Evolutionary conservation across 2,797 vertebrate species (phyloP), one percentile per base, ranked within the genome.

Genomic region (Naso thynnoides): DNA sequence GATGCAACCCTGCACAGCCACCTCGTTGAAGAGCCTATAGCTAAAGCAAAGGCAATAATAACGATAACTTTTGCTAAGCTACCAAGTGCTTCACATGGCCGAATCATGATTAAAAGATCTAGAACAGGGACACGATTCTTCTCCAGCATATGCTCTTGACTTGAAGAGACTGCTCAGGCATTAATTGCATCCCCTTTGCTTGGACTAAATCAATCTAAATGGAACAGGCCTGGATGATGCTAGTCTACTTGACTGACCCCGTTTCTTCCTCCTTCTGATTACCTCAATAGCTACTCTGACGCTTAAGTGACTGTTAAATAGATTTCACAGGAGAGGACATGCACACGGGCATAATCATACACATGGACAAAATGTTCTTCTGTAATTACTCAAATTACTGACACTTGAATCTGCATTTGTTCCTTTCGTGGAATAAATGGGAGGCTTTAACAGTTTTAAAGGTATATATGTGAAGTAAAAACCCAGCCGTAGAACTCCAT

Each of bases 91-190:
- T 59, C 29, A 44, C 26, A 16, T 38, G 33, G 53, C 38, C 23
- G 53, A 55, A 38, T 13, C 19, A 5, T 13, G 41, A 60, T 27
- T 5, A 8, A 29, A 47, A 16, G 6, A 16, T 23, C 8, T 10
- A 45, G n/a, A 18, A 45, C 41, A 7, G 29, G 21, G 31, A 6
- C 48, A 68, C 56, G 79, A 63, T 72, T 76, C 47, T 65, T 73
- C 79, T 88, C 81, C 85, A 84, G 85, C 87, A 88, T 85, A 76
- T 71, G 70, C 87, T 90, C 86, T 91, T 85, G 78, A 90, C 85
- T 89, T 88, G 79, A 88, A 87, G 83, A 92, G 87, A 91, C 89
- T 83, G 85, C 81, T 89, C 57, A 71, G 78, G 85, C 86, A 88
- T 85, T 91, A 91, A 93, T 89, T 84, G 65, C 59, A 78, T 71